Conservation (phyloP, 2,888 invertebrate species). For the Carcina quercana region DNA sequence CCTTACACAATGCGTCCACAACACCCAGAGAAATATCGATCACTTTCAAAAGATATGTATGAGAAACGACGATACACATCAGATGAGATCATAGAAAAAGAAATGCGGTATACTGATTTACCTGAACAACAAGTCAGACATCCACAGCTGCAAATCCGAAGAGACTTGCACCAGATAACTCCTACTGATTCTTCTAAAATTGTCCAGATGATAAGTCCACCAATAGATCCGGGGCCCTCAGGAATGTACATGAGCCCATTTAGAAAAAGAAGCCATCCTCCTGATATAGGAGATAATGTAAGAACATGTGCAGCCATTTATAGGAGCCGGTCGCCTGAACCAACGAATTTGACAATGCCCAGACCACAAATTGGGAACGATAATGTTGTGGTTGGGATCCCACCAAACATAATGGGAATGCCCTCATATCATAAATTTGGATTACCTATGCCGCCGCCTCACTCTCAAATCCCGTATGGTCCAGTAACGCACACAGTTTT, state of each 20-base stretch:
- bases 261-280: constrained; percentile 73
- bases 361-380: constrained; percentile 42
- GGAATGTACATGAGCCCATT: constrained; percentile 67
- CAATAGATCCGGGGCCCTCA: constrained; percentile 62
- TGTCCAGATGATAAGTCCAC: constrained; percentile 52
- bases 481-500: constrained; percentile 50
- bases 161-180: constrained; percentile 79
- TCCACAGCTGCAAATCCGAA: constrained; percentile 82
- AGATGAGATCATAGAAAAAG: constrained; percentile 63
- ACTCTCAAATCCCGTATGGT: constrained; percentile 57
- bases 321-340: constrained; percentile 63
- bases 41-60: constrained; percentile 48
- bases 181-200: constrained; percentile 55
- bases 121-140: constrained; percentile 61
- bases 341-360: constrained; percentile 65
- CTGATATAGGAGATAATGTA: constrained; percentile 60
- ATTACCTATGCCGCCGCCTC: constrained; percentile 61
- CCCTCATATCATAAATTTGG: constrained; percentile 67
- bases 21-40: constrained; percentile 64
- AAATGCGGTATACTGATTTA: constrained; percentile 63
- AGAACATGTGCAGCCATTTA: constrained; percentile 56
- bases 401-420: constrained; percentile 58
- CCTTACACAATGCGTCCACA: constrained; percentile 86
- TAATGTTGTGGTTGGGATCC: constrained; percentile 53
- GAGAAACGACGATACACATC: constrained; percentile 63